These are phyloP conservation scores for Drosophila cognata DNA, from an alignment of 2,888 invertebrate species.

Conservation along the genomic window DNA sequence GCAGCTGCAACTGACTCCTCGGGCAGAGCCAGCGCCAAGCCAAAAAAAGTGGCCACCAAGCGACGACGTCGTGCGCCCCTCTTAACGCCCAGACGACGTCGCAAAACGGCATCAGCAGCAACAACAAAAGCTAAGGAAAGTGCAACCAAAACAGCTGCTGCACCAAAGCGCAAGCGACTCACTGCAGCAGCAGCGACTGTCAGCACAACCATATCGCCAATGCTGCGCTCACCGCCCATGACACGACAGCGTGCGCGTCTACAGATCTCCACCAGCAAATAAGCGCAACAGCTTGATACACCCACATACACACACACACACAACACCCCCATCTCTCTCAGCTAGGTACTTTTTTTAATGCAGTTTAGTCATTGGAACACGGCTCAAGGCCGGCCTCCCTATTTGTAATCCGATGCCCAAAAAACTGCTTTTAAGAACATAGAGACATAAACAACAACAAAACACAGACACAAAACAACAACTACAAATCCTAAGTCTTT, in stretches of 20 bases:
- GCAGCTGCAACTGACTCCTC: background rate
- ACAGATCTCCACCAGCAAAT: constrained; percentile 74
- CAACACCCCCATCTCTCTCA: background rate
- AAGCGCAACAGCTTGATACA: constrained; percentile 11
- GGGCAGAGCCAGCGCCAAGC: constrained; percentile 24
- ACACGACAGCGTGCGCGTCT: constrained; percentile 73
- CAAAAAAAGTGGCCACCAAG: constrained; percentile 58
- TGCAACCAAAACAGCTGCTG: constrained; percentile 10
- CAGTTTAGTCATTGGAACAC: constrained; percentile 45
- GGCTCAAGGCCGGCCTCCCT: constrained; percentile 4
- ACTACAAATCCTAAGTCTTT: constrained; percentile 55
- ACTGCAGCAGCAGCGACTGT: constrained; percentile 18
- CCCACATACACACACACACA: constrained; percentile 1
- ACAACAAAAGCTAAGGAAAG: background rate
- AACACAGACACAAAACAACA: constrained; percentile 4
- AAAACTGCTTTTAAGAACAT: constrained; percentile 21
- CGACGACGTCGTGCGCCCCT: constrained; percentile 71
- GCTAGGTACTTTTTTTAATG: constrained; percentile 17
- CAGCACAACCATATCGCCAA: constrained; percentile 47
- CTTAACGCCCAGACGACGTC: constrained; percentile 47
- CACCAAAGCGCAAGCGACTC: constrained; percentile 43
- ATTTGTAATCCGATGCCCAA: constrained; percentile 56
- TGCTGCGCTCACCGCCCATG: constrained; percentile 70
- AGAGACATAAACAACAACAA: constrained; percentile 20
- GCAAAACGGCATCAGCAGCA: constrained; percentile 26